Evolutionary conservation across 2,888 invertebrate species (phyloP), one percentile per base, ranked within the genome.

Genomic region (Acleris literana): DNA sequence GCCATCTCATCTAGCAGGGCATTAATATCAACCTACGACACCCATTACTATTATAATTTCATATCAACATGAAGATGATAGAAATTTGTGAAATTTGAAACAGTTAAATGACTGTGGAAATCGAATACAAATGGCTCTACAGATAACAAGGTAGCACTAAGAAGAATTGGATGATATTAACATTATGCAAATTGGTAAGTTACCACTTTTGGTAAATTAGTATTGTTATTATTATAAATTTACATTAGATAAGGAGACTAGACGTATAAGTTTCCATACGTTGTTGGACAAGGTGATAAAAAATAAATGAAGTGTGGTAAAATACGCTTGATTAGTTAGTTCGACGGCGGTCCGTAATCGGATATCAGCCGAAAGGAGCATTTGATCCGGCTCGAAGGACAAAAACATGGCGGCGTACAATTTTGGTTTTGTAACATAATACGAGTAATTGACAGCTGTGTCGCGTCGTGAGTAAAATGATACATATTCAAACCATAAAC

Each of bases 401-500:
- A 74, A 74, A 77, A 79, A 78, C 73, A 75, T 71, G 75, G 75
- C 74, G 74, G 69, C 71, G 66, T 68, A 71, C 76, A 76, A 77
- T 74, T 83, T 82, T 72, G 71, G 74, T 81, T 79, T 76, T 79
- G 88, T 78, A 87, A 88, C 78, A 72, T 67, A 78, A 88, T 74
- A 83, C 78, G 69, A 68, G 67, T 71, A 76, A 83, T 81, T 77
- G 80, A 84, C 84, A 85, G 82, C 81, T 86, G 84, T 77, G 77
- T 78, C 39, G 43, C 49, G 59, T 49, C 54, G 29, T 29, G 9
- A 76, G 73, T 76, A 77, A 76, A 74, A 76, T 76, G 71, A 76
- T 74, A n/a, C 46, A 46, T 7, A 17, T 46, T 46, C 1, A 46
- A 17, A 39, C 13, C 39, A 4, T 39, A 13, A 39, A 39, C 13